phyloP scores from a whole-genome alignment of 2,888 invertebrate genomes.

The Petrophora chlorosata region DNA sequence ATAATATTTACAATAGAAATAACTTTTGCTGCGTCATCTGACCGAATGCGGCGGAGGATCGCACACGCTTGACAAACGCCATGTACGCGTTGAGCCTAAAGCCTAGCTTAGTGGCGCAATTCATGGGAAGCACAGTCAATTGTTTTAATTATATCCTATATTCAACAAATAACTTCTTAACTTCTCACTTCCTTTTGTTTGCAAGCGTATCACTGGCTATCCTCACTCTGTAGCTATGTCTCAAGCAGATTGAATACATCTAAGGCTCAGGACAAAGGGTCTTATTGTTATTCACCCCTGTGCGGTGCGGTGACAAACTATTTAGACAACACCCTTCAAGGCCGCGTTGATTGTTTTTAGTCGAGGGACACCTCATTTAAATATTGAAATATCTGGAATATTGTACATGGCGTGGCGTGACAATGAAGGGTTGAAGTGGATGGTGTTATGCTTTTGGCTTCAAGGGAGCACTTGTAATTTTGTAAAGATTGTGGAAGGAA shows the following conservation, averaged over 20 bases:
- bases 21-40: no score
- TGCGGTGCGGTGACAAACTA: conserved; percentile 68
- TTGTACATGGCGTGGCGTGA: conserved; percentile 29
- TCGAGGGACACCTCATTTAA: conserved; percentile 48
- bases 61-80: no score
- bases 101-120: no score
- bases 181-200: neutral
- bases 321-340: conserved; percentile 63
- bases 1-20: no score
- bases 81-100: no score
- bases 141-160: no score
- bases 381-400: conserved; percentile 33
- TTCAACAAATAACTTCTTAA: no score
- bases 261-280: conserved; percentile 69
- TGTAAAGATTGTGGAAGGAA: no score
- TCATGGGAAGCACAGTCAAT: no score
- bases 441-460: conserved; percentile 12
- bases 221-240: conserved; percentile 48
- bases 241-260: conserved; percentile 75
- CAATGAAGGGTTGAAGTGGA: conserved; percentile 22
- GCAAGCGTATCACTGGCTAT: no score
- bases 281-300: conserved; percentile 81
- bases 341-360: conserved; percentile 58
- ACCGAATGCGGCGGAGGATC: no score
- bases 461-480: no score